A percentile compares a stretch with the other conserved stretches of the same genome.
phyloP scores from a whole-genome alignment of 2,113 vertebrate genomes.

The Gymnobelideus leadbeateri region DNA sequence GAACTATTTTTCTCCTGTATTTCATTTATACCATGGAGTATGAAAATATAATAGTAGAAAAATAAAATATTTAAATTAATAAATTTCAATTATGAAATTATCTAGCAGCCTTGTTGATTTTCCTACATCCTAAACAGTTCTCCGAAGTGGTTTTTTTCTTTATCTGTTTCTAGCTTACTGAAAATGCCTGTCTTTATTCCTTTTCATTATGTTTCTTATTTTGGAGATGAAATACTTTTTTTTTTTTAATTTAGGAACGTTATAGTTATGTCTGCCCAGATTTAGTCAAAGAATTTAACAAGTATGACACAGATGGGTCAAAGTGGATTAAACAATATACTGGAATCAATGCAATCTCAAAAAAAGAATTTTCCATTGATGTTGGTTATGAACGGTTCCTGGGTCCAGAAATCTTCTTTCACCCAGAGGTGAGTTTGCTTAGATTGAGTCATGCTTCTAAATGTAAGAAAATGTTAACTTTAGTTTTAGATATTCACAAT shows the following conservation, averaged over 20 bases:
- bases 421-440: constrained; percentile 91
- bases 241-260: constrained; percentile 88
- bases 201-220: constrained; percentile 6
- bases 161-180: constrained; percentile 16
- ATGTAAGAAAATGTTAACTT: constrained; percentile 41
- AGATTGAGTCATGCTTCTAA: constrained; percentile 13
- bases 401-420: constrained; percentile 99
- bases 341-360: constrained; percentile 96
- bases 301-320: constrained; percentile 96
- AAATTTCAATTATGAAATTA: background rate
- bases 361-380: constrained; percentile 98
- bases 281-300: constrained; percentile 98
- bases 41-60: constrained; percentile 23
- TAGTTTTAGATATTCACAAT: constrained; percentile 31
- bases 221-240: constrained; percentile 59
- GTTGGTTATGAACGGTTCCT: constrained; percentile 98
- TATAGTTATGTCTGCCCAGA: constrained; percentile 99
- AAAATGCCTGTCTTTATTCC: constrained; percentile 24
- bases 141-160: constrained; percentile 5
- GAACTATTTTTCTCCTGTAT: background rate
- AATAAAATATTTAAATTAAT: constrained; percentile 35
- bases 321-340: constrained; percentile 99
- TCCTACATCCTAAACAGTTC: constrained; percentile 39
- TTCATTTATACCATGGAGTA: background rate
- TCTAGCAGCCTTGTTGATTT: constrained; percentile 14